Base-by-base conservation (phyloP, 2,113 vertebrate genomes). In the Vanacampus margaritifer region DNA sequence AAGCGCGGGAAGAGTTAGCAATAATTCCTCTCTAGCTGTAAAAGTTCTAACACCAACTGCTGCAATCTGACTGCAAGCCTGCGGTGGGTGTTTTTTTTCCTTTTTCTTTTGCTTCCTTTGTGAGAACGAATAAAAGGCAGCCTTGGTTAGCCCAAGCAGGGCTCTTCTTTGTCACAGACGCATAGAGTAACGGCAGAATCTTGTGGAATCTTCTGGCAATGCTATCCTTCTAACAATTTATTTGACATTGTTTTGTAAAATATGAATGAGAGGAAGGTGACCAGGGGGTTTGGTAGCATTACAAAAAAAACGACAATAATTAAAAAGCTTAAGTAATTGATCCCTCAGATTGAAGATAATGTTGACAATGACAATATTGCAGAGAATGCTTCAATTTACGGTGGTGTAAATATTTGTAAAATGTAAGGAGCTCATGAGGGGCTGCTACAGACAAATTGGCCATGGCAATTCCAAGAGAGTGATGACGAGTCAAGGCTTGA, bases 341-440 rank as follows among this genome's bases (percentile, higher is more conserved):
- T 82, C 67, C 57, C 54, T 19, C 73, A 50, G 84, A 75, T 80
- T 87, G 82, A 23, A 69, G 81, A 86, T 84, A 86, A 87, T 83
- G 5, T 84, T 83, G 72, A 75, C 24, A 48, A 75, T 32, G 28
- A 32, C 28, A 0, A 5, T 32, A 4, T 65, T 51, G 8, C 48
- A 17, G 19, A 12, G 45, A 51, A 51, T 53, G 28, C 23, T 24
- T 62, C 13, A 3, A 37, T 79, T 67, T 45, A 69, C 72, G 67
- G 48, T 48, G 59, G 58, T 46, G 56, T 6, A 74, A 71, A 79
- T 65, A 60, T 71, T 80, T 80, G 79, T 75, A 76, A 80, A 85
- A 84, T 83, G 73, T 79, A 82, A 86, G 41, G 86, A 83, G 81
- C 84, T 79, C 88, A 88, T 83, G 76, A 79, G 79, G 79, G 60